Evolutionary conservation across 2,888 invertebrate species (phyloP), one percentile per base, ranked within the genome.

Genomic region (Pasiphila rectangulata): DNA sequence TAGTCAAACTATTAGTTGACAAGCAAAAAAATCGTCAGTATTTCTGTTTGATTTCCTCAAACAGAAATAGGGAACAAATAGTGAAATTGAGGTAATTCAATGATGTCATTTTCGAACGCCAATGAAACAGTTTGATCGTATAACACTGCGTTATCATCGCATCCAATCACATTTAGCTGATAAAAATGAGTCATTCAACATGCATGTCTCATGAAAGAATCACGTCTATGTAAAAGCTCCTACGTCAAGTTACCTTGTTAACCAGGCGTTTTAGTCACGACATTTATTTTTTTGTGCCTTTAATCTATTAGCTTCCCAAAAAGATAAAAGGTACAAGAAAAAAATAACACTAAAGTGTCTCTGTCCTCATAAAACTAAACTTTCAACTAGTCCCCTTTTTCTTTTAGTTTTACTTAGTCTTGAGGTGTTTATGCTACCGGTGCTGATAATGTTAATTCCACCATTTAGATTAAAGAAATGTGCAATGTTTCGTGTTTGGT

Each of bases 141-240:
- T 75, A 72, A 70, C 72, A 66, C 46, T 48, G 15, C 56, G 54
- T 51, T 75, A 79, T 76, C 75, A 73, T 69, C 73, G 74, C 76
- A 63, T 70, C 82, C 68, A 69, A 83, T 81, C 78, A 77, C 76
- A 74, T 79, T 64, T 60, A 63, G 54, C 63, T 66, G 75, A 77
- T 80, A 80, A 64, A 61, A 48, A 56, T 75, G 75, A 79, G 58
- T 82, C 78, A 83, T 67, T 64, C 54, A 41, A 36, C 21, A 29
- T 39, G 46, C 46, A 44, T 56, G 57, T 63, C 59, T 63, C 19
- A 13, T 35, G 10, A 19, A 15, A 24, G 21, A 54, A 54, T 46
- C 53, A 54, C 46, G 51, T 56, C 30, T 49, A 34, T 17, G n/a
- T n/a, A n/a, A n/a, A n/a, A n/a, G 9, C 32, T 19, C 9, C 32